Conservation (phyloP, 2,797 vertebrate species). For the Melanotaenia nigrans region DNA sequence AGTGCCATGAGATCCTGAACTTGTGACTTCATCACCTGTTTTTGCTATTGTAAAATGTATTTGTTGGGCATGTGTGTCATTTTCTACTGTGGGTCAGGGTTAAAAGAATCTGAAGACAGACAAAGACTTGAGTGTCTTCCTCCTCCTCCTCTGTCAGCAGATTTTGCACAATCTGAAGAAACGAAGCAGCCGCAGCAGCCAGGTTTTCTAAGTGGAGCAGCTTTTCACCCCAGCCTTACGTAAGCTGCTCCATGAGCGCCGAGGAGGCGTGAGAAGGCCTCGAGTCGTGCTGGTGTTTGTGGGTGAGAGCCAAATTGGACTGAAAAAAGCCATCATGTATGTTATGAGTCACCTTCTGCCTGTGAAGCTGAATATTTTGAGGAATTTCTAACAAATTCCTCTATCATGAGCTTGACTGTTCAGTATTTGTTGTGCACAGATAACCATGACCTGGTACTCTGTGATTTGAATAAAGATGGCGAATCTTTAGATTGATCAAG, state of each 20-base stretch:
- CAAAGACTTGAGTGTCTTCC: constrained; percentile 43
- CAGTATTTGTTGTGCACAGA: no score
- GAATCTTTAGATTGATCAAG: no score
- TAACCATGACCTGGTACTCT: no score
- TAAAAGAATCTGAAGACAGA: constrained; percentile 8
- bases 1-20: background rate
- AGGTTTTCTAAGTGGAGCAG: constrained; percentile 15
- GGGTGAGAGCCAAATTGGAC: constrained; percentile 18
- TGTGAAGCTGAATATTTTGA: background rate
- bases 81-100: constrained; percentile 10
- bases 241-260: constrained; percentile 43
- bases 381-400: background rate
- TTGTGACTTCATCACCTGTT: background rate
- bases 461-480: no score
- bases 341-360: constrained; percentile 16
- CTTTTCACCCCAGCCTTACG: constrained; percentile 44
- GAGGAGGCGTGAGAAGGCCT: constrained; percentile 68
- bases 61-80: background rate
- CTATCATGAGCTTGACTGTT: background rate
- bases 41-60: background rate
- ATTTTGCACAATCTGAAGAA: constrained; percentile 40
- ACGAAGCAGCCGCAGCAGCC: constrained; percentile 19
- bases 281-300: constrained; percentile 42
- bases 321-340: constrained; percentile 15
- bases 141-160: constrained; percentile 35